Evolutionary conservation across 1,140 invertebrate species (phyloP), one percentile per base, ranked within the genome.

Genomic region (Battus philenor): DNA sequence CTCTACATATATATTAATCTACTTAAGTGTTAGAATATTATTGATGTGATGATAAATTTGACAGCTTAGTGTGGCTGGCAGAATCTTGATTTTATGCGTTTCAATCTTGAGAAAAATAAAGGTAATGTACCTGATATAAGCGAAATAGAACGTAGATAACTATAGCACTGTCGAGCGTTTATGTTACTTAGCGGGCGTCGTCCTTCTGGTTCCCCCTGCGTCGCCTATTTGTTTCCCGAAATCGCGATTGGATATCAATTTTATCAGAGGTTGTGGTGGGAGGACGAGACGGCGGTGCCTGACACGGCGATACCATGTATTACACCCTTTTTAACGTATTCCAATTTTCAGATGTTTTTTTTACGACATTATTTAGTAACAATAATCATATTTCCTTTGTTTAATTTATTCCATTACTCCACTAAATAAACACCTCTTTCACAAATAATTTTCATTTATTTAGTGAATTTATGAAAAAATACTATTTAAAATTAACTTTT

Each of bases 1-100:
- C 8, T 4, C 9, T n/a, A 41, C 27, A 29, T 29, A 17, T n/a
- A 16, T 10, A 13, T 9, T 29, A 10, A n/a, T 41, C n/a, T 7
- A 29, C 6, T 29, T 17, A 17, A 16, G 38, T 41, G 24, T 17
- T 41, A 15, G 7, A 29, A 15, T 41, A 26, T n/a, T 12, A n/a
- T 17, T 10, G 10, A 34, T 59, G 62, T 66, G 48, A 72, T 65
- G 59, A 62, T 39, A 44, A 60, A 56, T 81, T 83, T 83, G 79
- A 74, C 77, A 75, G 60, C 55, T 73, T 69, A 65, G 64, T 76
- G 69, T 78, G 68, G 68, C 68, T 79, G 69, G 68, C 79, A 81
- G 77, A 77, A 81, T 74, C 64, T 55, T 48, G 41, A 11, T 53
- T 49, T 45, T 50, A 45, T 46, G 39, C 44, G 49, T 39, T 38